Evolutionary conservation across 2,113 vertebrate species (phyloP).

Genomic region (Cavia porcellus): DNA sequence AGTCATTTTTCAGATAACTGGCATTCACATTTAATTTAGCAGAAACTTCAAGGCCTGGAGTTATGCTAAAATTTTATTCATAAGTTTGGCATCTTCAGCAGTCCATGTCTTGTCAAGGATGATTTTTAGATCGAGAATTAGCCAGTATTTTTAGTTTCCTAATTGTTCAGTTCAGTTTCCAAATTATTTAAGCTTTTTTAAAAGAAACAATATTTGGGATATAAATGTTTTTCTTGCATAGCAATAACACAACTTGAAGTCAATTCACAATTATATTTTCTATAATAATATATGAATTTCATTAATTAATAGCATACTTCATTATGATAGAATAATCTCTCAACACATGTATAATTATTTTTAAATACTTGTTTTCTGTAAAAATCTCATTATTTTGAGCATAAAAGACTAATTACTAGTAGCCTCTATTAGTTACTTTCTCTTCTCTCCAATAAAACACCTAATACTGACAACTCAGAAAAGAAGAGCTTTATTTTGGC

Average conservation of each 20-base stretch:
- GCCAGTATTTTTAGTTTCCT: background rate
- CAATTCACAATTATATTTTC: constrained; percentile 9
- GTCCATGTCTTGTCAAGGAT: background rate
- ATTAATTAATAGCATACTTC: background rate
- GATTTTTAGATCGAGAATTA: constrained; percentile 30
- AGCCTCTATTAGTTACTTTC: background rate
- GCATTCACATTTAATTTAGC: background rate
- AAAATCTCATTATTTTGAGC: background rate
- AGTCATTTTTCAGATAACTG: background rate
- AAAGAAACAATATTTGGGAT: background rate
- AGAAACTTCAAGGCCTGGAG: background rate
- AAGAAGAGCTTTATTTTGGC: background rate
- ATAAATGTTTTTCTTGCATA: background rate
- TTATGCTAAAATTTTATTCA: background rate
- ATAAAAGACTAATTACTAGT: constrained; percentile 39
- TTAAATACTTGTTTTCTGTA: background rate
- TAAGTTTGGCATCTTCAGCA: background rate
- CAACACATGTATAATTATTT: background rate
- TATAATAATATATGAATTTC: background rate
- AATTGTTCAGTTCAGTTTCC: background rate
- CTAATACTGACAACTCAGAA: background rate
- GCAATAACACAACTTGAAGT: background rate
- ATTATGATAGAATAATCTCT: background rate
- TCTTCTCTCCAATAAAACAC: background rate
- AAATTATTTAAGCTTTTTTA: background rate